phyloP scores from a whole-genome alignment of 2,797 vertebrate species.

The Strix occidentalis region DNA sequence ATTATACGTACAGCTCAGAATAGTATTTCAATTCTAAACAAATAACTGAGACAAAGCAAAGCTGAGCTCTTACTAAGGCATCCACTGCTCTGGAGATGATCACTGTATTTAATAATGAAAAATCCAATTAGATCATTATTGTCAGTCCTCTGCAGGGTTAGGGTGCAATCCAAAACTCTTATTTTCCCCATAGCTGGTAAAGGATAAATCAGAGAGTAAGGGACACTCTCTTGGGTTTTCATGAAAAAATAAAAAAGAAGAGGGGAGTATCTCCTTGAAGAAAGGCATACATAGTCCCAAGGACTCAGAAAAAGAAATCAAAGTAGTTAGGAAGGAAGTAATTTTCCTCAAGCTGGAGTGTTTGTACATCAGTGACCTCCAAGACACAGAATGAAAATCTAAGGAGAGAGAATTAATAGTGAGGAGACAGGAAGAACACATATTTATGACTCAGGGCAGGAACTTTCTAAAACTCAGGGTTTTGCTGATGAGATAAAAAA shows the following conservation, averaged over 20 bases:
- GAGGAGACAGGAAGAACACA: neutral
- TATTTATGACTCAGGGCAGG: conserved; percentile 27
- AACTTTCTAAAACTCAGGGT: conserved; percentile 5
- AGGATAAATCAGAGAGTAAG: neutral
- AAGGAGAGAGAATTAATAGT: neutral
- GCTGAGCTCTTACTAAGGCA: neutral
- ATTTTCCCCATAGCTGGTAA: neutral
- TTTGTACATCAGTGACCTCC: conserved; percentile 30
- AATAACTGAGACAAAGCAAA: neutral
- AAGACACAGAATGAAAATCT: conserved; percentile 12
- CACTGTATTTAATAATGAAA: neutral
- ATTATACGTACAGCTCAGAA: neutral
- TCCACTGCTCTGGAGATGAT: neutral
- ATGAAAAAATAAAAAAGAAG: neutral
- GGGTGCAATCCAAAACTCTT: neutral
- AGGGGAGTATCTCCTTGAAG: neutral
- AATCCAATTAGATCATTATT: neutral
- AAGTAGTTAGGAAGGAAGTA: neutral
- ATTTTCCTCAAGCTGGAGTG: neutral
- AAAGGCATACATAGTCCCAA: neutral
- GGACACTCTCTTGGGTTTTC: neutral
- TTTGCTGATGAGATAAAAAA: conserved; percentile 20
- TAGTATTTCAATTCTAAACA: neutral
- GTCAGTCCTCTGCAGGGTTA: neutral
- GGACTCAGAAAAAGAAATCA: neutral